Evolutionary conservation across 1,140 invertebrate species (phyloP), one percentile per base, ranked within the genome.

Genomic region (Drosophila sp.): DNA sequence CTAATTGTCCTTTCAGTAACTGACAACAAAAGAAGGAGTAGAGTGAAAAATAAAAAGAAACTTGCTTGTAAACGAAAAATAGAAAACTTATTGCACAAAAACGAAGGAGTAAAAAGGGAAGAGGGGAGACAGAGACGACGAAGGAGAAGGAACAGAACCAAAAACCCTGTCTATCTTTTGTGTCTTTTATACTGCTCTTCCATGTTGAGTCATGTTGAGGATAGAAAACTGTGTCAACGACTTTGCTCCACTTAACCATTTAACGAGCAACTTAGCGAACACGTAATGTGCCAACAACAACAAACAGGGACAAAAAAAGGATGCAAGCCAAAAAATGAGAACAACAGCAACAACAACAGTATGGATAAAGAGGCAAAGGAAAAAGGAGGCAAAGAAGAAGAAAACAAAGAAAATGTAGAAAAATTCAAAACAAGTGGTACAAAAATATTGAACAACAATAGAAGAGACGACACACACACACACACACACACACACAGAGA

Each of bases 171-270:
- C 38, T 29, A 50, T 32, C 54, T 60, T 76, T 50, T 63, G 57
- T 71, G 67, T 74, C 40, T 50, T 50, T 50, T 50, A 50, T 50
- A 50, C 44, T 50, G 44, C 44, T 50, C 44, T 50, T 7, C 44
- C 44, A 50, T 50, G 44, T 50, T 86, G 70, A 87, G 76, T 87
- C 82, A 83, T 87, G 60, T 62, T 56, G 60, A 60, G 74, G 67
- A 65, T 58, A 25, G 60, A 84, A 76, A 87, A 84, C 63, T 87
- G 84, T 87, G 84, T 87, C 84, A 87, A 87, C 84, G 85, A 87
- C 84, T 87, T 87, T 89, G 85, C 85, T 87, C 84, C 85, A 87
- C 84, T 87, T 87, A 89, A 80, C 76, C 80, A 77, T 87, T 87
- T 87, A 87, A 89, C 84, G 83, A 89, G 83, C 76, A 83, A 87